A percentile compares a stretch with the other conserved stretches of the same genome.
Conservation (phyloP, 2,113 vertebrate genomes). For the Nothoprocta perdicaria region DNA sequence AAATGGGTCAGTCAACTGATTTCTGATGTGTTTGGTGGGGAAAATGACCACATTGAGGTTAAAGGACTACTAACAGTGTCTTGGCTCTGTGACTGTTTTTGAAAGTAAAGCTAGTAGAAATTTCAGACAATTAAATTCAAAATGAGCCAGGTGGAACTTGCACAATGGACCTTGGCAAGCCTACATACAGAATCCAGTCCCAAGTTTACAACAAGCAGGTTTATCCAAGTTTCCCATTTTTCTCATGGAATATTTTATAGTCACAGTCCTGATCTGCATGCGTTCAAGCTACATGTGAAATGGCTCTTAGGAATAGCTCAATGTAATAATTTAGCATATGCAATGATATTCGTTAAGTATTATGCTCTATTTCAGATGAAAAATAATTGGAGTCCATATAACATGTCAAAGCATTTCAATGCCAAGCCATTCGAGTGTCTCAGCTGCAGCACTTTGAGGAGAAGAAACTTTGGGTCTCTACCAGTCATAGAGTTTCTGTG, state of each 20-base stretch:
- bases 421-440: background rate
- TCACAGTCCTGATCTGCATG: background rate
- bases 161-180: background rate
- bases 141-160: background rate
- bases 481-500: background rate
- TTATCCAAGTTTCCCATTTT: background rate
- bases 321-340: background rate
- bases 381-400: background rate
- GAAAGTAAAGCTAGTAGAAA: background rate
- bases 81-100: background rate
- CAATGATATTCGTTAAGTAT: background rate
- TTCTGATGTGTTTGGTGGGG: background rate
- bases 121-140: background rate
- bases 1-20: background rate
- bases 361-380: conserved; percentile 7
- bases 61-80: background rate
- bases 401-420: background rate
- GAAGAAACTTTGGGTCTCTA: background rate
- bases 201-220: background rate
- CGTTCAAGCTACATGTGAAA: background rate
- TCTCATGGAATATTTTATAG: background rate
- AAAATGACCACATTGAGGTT: background rate
- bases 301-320: background rate
- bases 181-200: background rate
- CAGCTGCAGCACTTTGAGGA: background rate